phyloP scores from a whole-genome alignment of 2,113 vertebrate species.

The Melanocharis versteri region DNA sequence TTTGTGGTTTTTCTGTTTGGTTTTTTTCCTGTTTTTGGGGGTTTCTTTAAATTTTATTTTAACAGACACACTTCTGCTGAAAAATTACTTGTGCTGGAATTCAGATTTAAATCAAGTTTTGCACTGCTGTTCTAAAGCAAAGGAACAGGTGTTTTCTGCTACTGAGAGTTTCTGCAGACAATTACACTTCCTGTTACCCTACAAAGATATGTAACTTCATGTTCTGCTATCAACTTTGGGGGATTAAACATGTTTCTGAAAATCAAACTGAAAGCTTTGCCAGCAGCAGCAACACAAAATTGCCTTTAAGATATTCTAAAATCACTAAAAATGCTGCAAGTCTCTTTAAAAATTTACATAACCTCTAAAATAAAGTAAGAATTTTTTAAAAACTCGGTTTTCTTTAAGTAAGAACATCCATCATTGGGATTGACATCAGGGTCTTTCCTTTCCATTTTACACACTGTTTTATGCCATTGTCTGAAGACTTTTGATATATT shows the following conservation, averaged over 20 bases:
- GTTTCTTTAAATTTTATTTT: not conserved
- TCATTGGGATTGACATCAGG: not conserved
- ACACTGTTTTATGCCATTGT: not conserved
- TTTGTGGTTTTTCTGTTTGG: not conserved
- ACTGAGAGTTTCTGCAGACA: not conserved
- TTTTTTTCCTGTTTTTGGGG: rapidly evolving
- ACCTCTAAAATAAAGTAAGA: not conserved
- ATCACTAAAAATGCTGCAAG: not conserved
- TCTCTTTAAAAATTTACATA: not conserved
- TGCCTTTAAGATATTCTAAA: not conserved
- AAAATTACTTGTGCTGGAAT: not conserved
- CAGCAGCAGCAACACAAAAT: not conserved
- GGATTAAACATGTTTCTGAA: not conserved
- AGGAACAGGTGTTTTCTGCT: not conserved
- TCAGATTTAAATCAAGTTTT: not conserved
- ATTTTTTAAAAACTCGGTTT: not conserved
- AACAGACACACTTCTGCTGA: not conserved
- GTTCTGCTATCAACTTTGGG: not conserved
- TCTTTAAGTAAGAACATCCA: not conserved
- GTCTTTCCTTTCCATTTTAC: not conserved
- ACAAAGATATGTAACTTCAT: not conserved
- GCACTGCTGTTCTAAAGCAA: not conserved
- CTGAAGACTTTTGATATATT: not conserved
- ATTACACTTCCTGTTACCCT: not conserved
- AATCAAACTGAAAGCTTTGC: not conserved